phyloP scores from a whole-genome alignment of 35 echinoderm and acorn worm species.

The Lytechinus pictus region DNA sequence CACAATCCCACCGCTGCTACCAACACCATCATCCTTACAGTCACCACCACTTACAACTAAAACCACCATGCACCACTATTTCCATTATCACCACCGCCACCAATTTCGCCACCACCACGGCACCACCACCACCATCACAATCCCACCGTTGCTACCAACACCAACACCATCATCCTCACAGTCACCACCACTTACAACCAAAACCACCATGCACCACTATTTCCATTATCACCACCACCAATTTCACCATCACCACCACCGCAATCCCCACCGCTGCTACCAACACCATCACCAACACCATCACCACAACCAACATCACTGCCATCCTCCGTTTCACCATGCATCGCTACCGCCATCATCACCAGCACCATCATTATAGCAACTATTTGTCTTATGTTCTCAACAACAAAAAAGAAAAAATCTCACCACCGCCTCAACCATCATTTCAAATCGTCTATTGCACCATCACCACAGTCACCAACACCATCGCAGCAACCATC shows the following conservation, averaged over 20 bases:
- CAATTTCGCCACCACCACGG: not conserved
- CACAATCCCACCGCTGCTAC: not conserved
- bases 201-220: not conserved
- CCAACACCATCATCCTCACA: not conserved
- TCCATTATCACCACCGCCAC: not conserved
- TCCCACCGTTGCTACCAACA: not conserved
- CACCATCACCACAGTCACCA: no score
- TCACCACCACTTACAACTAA: not conserved
- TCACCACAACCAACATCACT: no score
- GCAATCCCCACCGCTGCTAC: not conserved
- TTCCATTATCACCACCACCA: not conserved
- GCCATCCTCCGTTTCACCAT: no score
- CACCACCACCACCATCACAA: not conserved
- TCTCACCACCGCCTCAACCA: no score
- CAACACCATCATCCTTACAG: not conserved
- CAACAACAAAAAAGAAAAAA: no score
- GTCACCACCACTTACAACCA: not conserved
- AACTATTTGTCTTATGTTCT: no score
- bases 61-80: not conserved
- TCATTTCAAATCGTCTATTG: no score
- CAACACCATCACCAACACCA: no score
- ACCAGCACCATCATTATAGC: no score
- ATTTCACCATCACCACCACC: not conserved
- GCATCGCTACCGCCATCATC: no score
- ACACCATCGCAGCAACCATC: no score